Conservation (phyloP, 2,797 vertebrate species). For the Cuculus canorus region DNA sequence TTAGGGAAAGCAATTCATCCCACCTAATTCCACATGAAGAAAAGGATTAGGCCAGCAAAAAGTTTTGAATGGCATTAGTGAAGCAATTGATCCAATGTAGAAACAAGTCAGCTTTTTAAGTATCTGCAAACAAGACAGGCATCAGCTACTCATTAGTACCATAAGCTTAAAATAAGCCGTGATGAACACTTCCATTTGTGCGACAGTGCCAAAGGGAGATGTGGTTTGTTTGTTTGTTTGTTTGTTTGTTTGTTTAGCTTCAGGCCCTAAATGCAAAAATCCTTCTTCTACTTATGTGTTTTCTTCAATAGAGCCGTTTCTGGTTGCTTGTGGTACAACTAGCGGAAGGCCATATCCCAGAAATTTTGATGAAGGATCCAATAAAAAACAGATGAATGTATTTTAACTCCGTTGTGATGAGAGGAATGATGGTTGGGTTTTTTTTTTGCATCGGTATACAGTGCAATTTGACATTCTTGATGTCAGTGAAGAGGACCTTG, state of each 20-base stretch:
- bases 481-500: neutral
- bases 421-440: neutral
- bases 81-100: neutral
- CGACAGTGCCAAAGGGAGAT: neutral
- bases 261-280: neutral
- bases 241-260: neutral
- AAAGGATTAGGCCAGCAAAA: neutral
- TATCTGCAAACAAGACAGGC: neutral
- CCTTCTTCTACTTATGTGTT: neutral
- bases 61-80: neutral
- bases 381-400: neutral
- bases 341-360: neutral
- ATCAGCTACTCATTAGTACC: slow-evolving; percentile 21
- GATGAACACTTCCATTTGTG: neutral
- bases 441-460: neutral
- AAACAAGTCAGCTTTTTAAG: neutral
- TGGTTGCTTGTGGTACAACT: neutral
- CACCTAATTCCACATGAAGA: neutral
- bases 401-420: neutral
- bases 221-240: neutral
- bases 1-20: neutral
- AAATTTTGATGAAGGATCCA: neutral
- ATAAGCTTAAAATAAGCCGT: neutral
- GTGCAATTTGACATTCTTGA: neutral
- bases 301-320: neutral